Evolutionary conservation across 2,113 vertebrate genomes (phyloP), one percentile per base, ranked within the genome.

Genomic region (Nesogale talazaci): DNA sequence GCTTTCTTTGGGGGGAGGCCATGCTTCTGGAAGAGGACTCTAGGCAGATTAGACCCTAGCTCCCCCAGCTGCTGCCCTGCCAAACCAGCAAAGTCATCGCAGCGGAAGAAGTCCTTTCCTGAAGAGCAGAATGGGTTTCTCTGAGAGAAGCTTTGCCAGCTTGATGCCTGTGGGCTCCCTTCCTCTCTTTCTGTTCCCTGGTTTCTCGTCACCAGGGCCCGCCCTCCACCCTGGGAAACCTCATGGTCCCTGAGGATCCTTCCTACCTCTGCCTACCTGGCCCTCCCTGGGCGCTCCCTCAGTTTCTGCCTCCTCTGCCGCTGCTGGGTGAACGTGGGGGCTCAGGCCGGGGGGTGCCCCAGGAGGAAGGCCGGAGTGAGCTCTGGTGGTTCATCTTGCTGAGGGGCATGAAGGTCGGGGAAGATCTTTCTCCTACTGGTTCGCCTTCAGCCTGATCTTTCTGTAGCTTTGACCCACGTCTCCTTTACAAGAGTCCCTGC

Each of bases 381-480:
- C 72, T 63, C 40, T 5, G 46, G 27, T 15, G 19, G 46, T 52
- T 36, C 77, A n/a, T 52, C 12, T 42, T 29, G 46, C 77, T 23
- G 23, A 7, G 31, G 88, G 67, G 20, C 3, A 0, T 38, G 59
- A 75, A 52, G 46, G 46, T 52, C 9, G 46, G 46, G 80, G 27
- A 46, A 63, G n/a, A 14, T 1, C 0, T 38, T 56, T 38, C n/a
- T 20, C 15, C 11, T 38, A 19, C 29, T 3, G 11, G 17, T 34
- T 11, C 15, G 34, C 25, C 38, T 12, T 52, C 2, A 15, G 40
- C 40, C 57, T 22, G 65, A 27, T 42, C 84, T 34, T 29, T 25
- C 57, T 0, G 0, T 23, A 16, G 36, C 16, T 8, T 11, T 38
- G 67, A 29, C 5, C 42, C 65, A 19, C 1, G 14, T 15, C 52